These are phyloP conservation scores for Neostethus bicornis DNA, from an alignment of 2,797 vertebrate species.

Conservation along the genomic window DNA sequence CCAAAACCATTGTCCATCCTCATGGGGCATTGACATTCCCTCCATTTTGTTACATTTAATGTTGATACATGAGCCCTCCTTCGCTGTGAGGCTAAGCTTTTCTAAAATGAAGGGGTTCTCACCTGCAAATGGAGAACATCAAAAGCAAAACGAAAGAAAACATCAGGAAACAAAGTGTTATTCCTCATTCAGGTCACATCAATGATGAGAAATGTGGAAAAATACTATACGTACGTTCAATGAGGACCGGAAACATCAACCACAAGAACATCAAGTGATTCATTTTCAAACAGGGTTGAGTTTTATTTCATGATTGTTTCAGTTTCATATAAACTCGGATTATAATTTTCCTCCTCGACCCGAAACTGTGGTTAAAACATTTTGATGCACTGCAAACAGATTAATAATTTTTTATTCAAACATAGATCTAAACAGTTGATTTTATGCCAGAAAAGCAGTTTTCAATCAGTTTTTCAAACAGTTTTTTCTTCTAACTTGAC, in stretches of 20 bases:
- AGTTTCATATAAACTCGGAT: neutral
- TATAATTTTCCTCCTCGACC: neutral
- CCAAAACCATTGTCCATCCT: slow-evolving; percentile 40
- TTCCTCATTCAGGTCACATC: neutral
- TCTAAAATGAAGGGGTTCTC: accelerated
- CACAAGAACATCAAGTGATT: neutral
- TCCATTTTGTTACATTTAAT: neutral
- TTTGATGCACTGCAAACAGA: neutral
- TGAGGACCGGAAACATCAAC: slow-evolving; percentile 25
- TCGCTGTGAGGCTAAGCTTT: accelerated
- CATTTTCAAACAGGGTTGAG: slow-evolving; percentile 20
- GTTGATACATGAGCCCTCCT: slow-evolving; percentile 66
- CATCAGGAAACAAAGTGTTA: neutral
- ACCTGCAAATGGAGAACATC: accelerated
- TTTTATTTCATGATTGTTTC: neutral
- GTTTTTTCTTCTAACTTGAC: no score
- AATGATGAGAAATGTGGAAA: neutral
- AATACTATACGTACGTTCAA: slow-evolving; percentile 40
- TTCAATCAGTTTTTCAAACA: no score
- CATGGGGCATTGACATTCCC: accelerated
- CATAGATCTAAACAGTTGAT: neutral
- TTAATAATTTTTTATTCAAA: neutral
- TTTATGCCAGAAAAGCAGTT: neutral
- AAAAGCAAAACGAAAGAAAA: slow-evolving; percentile 8
- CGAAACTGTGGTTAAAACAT: neutral